Conservation (phyloP, 2,797 vertebrate genomes). For the Ctenosaura bakeri region DNA sequence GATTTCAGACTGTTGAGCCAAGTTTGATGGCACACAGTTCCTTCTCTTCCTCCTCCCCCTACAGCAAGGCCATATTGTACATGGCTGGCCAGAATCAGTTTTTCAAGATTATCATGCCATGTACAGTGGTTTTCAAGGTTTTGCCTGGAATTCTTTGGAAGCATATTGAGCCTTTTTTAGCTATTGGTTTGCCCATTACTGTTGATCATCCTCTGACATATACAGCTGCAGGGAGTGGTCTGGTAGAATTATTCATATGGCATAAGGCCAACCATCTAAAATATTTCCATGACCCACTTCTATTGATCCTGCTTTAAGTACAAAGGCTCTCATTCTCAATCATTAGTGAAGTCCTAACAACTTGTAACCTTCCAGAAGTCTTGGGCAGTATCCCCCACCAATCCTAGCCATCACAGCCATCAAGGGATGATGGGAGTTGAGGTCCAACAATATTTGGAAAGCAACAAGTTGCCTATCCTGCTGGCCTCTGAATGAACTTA, state of each 20-base stretch:
- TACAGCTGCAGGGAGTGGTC: not conserved
- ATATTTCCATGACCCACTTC: not conserved
- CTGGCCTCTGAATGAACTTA: no score
- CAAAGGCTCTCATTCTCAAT: no score
- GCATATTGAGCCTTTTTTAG: not conserved
- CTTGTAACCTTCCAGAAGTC: no score
- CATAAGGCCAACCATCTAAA: not conserved
- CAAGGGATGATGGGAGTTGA: no score
- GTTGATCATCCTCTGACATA: not conserved
- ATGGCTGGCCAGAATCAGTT: slow-evolving; percentile 60
- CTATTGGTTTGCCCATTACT: not conserved
- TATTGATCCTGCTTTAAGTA: not conserved
- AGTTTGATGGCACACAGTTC: slow-evolving; percentile 31
- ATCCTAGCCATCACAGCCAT: no score
- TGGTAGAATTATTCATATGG: not conserved
- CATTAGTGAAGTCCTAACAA: no score
- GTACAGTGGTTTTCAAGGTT: not conserved
- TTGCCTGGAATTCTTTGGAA: not conserved
- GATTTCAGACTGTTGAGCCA: slow-evolving; percentile 61
- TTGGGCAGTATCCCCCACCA: no score
- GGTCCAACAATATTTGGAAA: no score
- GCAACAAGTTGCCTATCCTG: no score
- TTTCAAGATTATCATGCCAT: slow-evolving; percentile 3
- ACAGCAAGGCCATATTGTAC: slow-evolving; percentile 33
- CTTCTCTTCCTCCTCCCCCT: slow-evolving; percentile 52